These are phyloP conservation scores for Euphonia xanthogaster DNA, from an alignment of 2,797 vertebrate genomes.

Conservation along the genomic window DNA sequence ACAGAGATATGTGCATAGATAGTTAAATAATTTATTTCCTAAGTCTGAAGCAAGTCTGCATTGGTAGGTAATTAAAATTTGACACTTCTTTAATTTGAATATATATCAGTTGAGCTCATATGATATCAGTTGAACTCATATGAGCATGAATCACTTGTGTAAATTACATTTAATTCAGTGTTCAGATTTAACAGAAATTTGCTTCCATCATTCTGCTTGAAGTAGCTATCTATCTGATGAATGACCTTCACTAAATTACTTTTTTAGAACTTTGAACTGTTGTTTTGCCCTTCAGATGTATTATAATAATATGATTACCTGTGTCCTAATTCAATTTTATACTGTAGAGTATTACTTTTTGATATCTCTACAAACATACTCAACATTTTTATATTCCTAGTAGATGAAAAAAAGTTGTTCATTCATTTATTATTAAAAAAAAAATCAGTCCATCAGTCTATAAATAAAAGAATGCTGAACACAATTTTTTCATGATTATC, in stretches of 20 bases:
- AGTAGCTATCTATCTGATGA: not conserved
- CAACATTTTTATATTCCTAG: not conserved
- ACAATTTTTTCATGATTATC: not conserved
- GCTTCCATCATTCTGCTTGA: not conserved
- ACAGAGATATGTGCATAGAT: not conserved
- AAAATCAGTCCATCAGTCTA: not conserved
- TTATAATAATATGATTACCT: not conserved
- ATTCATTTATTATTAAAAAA: not conserved
- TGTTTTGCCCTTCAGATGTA: not conserved
- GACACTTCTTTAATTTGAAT: not conserved
- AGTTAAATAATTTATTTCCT: not conserved
- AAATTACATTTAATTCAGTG: not conserved
- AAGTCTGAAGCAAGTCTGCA: not conserved
- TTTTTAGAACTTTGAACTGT: not conserved
- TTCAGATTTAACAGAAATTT: not conserved
- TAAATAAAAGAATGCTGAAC: not conserved
- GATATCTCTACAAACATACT: not conserved
- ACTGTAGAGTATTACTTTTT: not conserved
- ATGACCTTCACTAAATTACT: not conserved
- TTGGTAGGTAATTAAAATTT: not conserved
- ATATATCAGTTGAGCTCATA: not conserved
- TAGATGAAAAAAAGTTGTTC: accelerated
- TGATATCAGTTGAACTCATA: not conserved
- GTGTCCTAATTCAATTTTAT: not conserved
- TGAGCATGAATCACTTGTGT: not conserved